phyloP scores from a whole-genome alignment of 2,113 vertebrate species.

The Rhea pennata region DNA sequence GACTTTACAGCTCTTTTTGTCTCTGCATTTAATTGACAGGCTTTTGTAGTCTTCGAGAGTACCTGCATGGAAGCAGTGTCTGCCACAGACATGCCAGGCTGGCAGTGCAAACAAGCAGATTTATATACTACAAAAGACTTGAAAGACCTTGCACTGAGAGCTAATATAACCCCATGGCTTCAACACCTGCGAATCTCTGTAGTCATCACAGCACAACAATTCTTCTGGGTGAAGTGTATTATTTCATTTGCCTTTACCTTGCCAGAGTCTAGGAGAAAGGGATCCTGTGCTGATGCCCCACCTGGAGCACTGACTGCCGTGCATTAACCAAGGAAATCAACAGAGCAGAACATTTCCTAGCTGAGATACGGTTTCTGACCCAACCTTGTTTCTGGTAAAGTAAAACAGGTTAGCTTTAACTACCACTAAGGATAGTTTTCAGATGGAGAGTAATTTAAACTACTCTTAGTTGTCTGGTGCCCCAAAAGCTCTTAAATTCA shows the following conservation, averaged over 20 bases:
- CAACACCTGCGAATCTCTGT: background rate
- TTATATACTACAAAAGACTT: background rate
- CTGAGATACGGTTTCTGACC: background rate
- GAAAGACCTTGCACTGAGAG: background rate
- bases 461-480: background rate
- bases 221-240: background rate
- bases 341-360: background rate
- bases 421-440: background rate
- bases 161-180: background rate
- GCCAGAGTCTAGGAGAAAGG: background rate
- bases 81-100: background rate
- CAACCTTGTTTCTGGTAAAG: background rate
- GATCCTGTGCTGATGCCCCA: background rate
- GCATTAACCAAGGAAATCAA: background rate
- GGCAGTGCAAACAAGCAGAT: background rate
- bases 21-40: background rate
- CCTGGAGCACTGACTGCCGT: background rate
- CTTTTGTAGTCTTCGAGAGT: background rate
- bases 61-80: background rate
- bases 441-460: background rate
- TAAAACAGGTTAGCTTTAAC: background rate
- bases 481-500: background rate
- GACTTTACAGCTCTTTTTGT: background rate
- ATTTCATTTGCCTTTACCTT: background rate
- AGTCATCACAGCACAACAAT: background rate